Base-by-base conservation (phyloP, 2,797 vertebrate species). In the Trachurus trachurus region DNA sequence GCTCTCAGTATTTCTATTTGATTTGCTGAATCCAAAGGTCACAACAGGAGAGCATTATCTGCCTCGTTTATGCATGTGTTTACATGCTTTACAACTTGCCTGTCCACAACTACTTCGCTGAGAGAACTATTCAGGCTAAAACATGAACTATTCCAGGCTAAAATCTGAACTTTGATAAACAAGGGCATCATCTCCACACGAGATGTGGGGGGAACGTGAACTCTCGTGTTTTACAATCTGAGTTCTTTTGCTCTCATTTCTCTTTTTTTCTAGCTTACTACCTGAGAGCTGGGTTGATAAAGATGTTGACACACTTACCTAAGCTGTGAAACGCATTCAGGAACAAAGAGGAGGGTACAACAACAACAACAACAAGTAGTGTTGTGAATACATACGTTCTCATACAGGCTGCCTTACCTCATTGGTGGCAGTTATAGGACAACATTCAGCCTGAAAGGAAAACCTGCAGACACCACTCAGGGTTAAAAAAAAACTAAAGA, bases 11-110 rank as follows among this genome's bases (percentile, higher is more conserved):
- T 85, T 93, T 76, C 57, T 84, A 81, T 93, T 94, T 92, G 88
- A 92, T 93, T 93, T 88, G 73, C 75, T 85, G 74, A 79, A 89
- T 89, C 71, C 80, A 91, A 92, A 93, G 90, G 92, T 94, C 91
- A 93, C 54, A 71, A 68, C 74, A 77, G 82, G 70, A 59, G 81
- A 53, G 54, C 77, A 69, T 85, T 86, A 85, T 84, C 58, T 17
- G 56, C 75, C 66, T 89, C 62, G 78, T 85, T 84, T 86, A 88
- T 92, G 85, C 75, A 81, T 74, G 54, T 83, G 82, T 74, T 88
- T 71, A 83, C 71, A 82, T 80, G 72, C 73, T 82, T 80, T 77
- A 52, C 58, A 7, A 62, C 74, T 61, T 76, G 63, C 80, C 50
- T 58, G 50, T 57, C 72, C 34, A 15, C 19, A 71, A 12, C 10